phyloP scores from a whole-genome alignment of 2,113 vertebrate genomes.

The Elephantulus edwardii region DNA sequence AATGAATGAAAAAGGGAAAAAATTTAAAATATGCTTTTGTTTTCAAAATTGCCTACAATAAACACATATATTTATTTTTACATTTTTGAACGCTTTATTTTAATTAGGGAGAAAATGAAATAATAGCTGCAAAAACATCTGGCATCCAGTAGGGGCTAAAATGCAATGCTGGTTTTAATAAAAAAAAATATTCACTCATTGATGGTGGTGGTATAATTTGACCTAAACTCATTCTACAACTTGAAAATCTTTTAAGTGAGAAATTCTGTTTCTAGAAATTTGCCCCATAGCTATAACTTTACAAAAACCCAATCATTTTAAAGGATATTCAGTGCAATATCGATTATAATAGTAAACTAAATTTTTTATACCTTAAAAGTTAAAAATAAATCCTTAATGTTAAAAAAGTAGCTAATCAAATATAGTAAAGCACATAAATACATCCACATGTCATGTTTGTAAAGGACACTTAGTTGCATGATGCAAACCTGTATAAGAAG shows the following conservation, averaged over 20 bases:
- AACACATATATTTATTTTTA: neutral
- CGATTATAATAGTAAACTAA: conserved; percentile 13
- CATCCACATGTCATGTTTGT: neutral
- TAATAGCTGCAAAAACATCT: conserved; percentile 28
- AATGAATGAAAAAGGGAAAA: too few relatives aligned
- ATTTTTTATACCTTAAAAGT: neutral
- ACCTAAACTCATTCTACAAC: conserved; percentile 18
- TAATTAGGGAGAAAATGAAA: neutral
- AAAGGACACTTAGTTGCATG: neutral
- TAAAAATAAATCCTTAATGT: neutral
- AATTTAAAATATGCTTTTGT: conserved; percentile 15
- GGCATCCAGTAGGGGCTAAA: neutral
- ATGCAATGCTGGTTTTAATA: neutral
- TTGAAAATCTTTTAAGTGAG: conserved; percentile 36
- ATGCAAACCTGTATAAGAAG: neutral
- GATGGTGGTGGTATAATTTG: neutral
- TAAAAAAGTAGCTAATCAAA: conserved; percentile 2
- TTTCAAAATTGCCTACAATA: neutral
- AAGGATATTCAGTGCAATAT: conserved; percentile 3
- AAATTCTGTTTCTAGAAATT: conserved; percentile 15
- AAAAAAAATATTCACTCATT: neutral
- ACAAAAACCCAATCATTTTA: conserved; percentile 21
- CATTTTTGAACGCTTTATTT: conserved; percentile 3
- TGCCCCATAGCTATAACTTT: neutral
- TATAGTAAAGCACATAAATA: neutral